Base-by-base conservation (phyloP, 2,888 invertebrate species). In the Himalopsyche japonica region DNA sequence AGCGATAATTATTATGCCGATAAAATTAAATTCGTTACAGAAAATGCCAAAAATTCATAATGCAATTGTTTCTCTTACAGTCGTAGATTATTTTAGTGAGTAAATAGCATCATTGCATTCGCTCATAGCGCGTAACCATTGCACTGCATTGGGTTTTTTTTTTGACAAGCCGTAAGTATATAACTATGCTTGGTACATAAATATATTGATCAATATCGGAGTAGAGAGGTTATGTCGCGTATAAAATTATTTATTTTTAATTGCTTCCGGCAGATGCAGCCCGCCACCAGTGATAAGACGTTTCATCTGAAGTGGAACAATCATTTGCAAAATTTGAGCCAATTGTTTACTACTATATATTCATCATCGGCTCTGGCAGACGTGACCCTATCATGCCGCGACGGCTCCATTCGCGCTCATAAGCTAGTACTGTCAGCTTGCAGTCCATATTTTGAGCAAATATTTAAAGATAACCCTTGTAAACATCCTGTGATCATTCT, bases 391-490 rank as follows among this genome's bases (percentile, higher is more conserved):
- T 94, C 94, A 88, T 95, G 95, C 90, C 94, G 94, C 88, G 95
- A 95, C 90, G 95, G 95, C 57, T 93, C 94, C 89, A 91, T 95
- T 88, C 94, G 94, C 89, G 95, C 95, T 76, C 95, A 95, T 90
- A 94, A 95, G 89, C 92, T 96, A 87, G 95, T 96, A 87, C 92
- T 96, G 86, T 95, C 95, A 77, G 95, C 95, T 81, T 95, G 95
- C 91, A 95, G 95, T 88, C 94, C 95, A 81, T 96, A 95, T 89
- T 96, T 96, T 90, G 95, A 95, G 89, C 94, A 94, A 88, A 94
- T 96, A 88, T 95, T 95, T 91, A 93, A 94, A 89, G 95, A 95
- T 90, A 95, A 95, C 90, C 94, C 94, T 88, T 95, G 94, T 89
- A 94, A 95, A 89, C 95, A 95, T 89, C 95, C 95, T 32, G 94